phyloP scores from a whole-genome alignment of 2,888 invertebrate species.

The Pollenia angustigena region DNA sequence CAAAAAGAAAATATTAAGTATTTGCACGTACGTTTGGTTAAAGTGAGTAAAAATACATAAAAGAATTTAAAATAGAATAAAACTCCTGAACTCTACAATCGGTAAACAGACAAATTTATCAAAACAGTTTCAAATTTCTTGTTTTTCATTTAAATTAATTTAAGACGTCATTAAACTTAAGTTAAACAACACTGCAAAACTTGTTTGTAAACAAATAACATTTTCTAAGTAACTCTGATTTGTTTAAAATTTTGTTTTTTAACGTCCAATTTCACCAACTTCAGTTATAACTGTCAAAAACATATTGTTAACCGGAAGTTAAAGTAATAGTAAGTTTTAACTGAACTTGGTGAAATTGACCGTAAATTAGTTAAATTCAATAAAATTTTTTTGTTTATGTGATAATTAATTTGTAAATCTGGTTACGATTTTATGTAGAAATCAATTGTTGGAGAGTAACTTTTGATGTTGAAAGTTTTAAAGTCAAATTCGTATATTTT shows the following conservation, averaged over 20 bases:
- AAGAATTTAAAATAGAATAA: conserved; percentile 16
- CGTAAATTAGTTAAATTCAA: not conserved
- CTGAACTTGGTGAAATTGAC: too few species aligned
- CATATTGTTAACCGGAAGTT: too few species aligned
- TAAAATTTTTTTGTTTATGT: too few species aligned
- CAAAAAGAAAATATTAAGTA: conserved; percentile 50
- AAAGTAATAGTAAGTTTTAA: too few species aligned
- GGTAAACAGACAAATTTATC: not conserved
- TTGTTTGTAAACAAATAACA: conserved; percentile 1
- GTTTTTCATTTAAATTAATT: not conserved
- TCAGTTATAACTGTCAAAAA: too few species aligned
- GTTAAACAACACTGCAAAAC: conserved; percentile 27
- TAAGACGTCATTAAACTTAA: conserved; percentile 21
- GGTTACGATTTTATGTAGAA: too few species aligned
- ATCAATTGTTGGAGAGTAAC: not conserved
- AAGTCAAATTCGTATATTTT: not conserved
- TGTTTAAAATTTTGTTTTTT: conserved; percentile 24
- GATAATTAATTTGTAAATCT: too few species aligned
- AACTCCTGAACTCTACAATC: not conserved
- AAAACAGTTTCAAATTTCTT: not conserved
- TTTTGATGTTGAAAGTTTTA: not conserved
- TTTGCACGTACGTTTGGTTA: conserved; percentile 22
- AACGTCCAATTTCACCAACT: not conserved
- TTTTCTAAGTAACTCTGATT: not conserved
- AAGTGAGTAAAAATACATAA: conserved; percentile 21